Conservation (phyloP, 1,140 invertebrate species). For the Dreissena rostriformis region DNA sequence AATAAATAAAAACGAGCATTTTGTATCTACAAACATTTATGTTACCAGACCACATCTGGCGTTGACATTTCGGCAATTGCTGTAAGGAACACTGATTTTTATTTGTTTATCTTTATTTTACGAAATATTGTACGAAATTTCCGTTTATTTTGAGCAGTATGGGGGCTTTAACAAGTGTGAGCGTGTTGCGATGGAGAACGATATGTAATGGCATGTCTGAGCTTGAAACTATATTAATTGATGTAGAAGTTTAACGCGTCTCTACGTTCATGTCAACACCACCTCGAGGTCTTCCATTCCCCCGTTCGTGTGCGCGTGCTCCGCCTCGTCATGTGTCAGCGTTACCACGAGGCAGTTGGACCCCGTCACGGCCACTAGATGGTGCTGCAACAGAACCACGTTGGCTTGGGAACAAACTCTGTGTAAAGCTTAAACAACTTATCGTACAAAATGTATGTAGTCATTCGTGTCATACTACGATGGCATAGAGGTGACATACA, state of each 20-base stretch:
- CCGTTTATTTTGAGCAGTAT: not conserved
- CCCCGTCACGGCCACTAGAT: slow-evolving; percentile 22
- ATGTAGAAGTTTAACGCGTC: not conserved
- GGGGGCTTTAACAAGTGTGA: no score
- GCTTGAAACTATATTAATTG: not conserved
- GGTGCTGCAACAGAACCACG: slow-evolving; percentile 24
- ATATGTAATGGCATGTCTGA: no score
- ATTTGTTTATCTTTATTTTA: no score
- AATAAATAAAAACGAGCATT: no score
- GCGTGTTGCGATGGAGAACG: no score
- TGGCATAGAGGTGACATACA: not conserved
- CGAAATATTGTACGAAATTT: not conserved
- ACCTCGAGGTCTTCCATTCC: slow-evolving; percentile 38
- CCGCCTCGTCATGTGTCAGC: not conserved
- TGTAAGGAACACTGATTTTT: no score
- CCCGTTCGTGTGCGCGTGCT: slow-evolving; percentile 21
- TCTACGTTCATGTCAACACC: no score
- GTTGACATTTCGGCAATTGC: no score
- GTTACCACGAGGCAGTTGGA: slow-evolving; percentile 20
- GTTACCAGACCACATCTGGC: no score
- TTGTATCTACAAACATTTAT: no score
- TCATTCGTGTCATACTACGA: not conserved
- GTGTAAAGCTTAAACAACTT: not conserved
- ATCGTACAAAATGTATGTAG: not conserved
- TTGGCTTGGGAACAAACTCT: not conserved